Conservation (phyloP, 2,113 vertebrate genomes). For the Athene cunicularia region DNA sequence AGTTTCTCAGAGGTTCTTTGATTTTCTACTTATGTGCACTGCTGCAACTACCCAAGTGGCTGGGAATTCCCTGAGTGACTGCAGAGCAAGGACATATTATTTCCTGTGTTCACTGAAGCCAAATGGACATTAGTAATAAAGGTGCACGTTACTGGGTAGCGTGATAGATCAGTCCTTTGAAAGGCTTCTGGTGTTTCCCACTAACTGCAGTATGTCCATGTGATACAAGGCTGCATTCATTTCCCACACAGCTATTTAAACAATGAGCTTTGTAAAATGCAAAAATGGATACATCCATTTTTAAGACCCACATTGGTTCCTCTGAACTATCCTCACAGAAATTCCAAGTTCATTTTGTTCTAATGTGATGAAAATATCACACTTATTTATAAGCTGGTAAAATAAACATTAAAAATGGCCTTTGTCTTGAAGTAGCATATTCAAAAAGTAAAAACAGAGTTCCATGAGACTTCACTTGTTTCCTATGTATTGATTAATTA, state of each 20-base stretch:
- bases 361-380: background rate
- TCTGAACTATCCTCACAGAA: background rate
- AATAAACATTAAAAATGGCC: background rate
- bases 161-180: background rate
- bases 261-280: background rate
- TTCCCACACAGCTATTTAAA: background rate
- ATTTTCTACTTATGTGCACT: background rate
- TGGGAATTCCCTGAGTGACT: background rate
- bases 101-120: background rate
- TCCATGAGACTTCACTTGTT: background rate
- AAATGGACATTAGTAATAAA: background rate
- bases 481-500: background rate
- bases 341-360: background rate
- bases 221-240: background rate
- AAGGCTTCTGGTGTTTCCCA: background rate
- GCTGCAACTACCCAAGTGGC: background rate
- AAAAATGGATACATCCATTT: background rate
- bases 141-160: accelerated
- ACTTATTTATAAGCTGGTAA: background rate
- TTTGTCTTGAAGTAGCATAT: background rate
- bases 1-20: background rate
- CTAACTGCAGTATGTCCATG: background rate
- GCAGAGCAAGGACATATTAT: background rate
- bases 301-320: background rate
- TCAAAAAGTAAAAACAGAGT: background rate